Conservation (phyloP, 1,140 invertebrate genomes). For the Heliconius nattereri region DNA sequence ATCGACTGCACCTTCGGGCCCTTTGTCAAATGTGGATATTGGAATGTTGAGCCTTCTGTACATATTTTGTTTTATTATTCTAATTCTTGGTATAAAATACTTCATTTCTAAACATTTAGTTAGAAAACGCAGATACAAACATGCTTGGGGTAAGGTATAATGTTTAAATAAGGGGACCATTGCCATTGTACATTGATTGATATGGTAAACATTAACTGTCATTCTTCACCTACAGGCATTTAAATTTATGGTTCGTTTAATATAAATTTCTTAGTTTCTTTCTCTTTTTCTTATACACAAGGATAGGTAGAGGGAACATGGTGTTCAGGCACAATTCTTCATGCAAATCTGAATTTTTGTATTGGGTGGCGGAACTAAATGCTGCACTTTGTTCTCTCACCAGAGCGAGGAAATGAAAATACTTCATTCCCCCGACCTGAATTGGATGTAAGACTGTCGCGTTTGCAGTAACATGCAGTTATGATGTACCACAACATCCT, state of each 20-base stretch:
- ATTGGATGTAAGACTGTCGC: no score
- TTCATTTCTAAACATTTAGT: constrained; percentile 87
- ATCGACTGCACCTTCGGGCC: constrained; percentile 50
- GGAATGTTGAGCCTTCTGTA: constrained; percentile 78
- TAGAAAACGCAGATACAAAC: constrained; percentile 86
- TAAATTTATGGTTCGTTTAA: neutral
- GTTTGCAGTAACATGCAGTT: no score
- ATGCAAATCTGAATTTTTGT: no score
- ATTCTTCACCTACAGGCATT: neutral
- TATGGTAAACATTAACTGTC: neutral
- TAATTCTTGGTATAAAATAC: constrained; percentile 88
- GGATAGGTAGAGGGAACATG: no score
- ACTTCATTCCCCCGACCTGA: no score
- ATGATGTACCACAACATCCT: no score
- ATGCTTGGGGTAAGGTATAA: constrained; percentile 85
- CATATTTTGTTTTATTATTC: constrained; percentile 78
- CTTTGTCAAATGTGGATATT: constrained; percentile 72
- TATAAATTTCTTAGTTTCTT: neutral
- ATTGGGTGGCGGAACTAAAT: no score
- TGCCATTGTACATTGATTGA: neutral
- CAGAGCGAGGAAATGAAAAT: no score
- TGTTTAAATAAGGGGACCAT: neutral
- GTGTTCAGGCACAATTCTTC: no score
- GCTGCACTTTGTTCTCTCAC: no score
- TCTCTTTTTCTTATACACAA: neutral